Conservation (phyloP, 2,888 invertebrate genomes). For the Anticlea derivata region DNA sequence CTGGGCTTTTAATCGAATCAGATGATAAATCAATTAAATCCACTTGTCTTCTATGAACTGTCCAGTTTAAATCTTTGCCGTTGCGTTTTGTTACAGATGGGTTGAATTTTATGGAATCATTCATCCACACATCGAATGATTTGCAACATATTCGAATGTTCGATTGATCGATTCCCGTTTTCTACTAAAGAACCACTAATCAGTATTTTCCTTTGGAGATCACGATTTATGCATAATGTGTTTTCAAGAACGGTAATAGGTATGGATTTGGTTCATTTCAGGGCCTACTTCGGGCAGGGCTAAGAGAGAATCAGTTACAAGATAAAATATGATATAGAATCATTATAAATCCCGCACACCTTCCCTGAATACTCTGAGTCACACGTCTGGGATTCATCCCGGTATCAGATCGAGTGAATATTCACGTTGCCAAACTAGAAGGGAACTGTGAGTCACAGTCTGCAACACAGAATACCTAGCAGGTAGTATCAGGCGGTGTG, state of each 20-base stretch:
- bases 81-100: not conserved
- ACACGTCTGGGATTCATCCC: conserved; percentile 50
- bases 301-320: not conserved
- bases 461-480: conserved; percentile 16
- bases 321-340: not conserved
- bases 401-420: conserved; percentile 48
- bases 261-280: too few relatives aligned
- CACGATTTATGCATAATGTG: not conserved
- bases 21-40: conserved; percentile 75
- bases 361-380: conserved; percentile 42
- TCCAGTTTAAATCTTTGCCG: not conserved
- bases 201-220: too few relatives aligned
- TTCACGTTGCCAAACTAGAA: conserved; percentile 48
- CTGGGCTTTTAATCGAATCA: conserved; percentile 73
- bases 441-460: conserved; percentile 35
- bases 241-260: not conserved
- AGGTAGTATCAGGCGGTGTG: conserved; percentile 15
- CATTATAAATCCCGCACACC: conserved; percentile 9
- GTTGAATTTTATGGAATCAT: too few relatives aligned
- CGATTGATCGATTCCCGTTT: too few relatives aligned
- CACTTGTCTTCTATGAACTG: conserved; percentile 44
- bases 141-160: too few relatives aligned
- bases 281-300: too few relatives aligned
- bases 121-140: too few relatives aligned
- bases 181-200: too few relatives aligned